Evolutionary conservation across 1,140 invertebrate species (phyloP), one percentile per base, ranked within the genome.

Genomic region (Teleogryllus occipitalis): DNA sequence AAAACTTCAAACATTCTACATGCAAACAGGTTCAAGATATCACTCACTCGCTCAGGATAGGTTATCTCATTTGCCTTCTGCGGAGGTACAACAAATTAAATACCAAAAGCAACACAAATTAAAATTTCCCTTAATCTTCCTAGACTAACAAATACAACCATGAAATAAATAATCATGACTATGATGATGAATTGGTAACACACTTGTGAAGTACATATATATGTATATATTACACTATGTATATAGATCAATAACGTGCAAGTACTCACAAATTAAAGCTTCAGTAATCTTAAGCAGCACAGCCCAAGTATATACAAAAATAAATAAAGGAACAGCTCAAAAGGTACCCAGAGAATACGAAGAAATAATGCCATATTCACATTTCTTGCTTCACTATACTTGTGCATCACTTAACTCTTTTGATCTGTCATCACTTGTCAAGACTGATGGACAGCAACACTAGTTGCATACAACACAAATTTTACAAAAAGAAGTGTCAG

Each of bases 1-100:
- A 65, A 65, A 65, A 65, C 54, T 65, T 65, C 54, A 65, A 65
- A 65, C 54, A 65, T 65, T 65, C 54, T 65, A 65, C 54, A 65
- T 65, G 54, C 54, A 65, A 65, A 65, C 54, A 65, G 54, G 54
- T 65, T 65, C 54, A 65, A 65, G 54, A 65, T 65, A 65, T 65
- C 54, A 65, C 54, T 65, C 54, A 65, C 54, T 65, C 54, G 54
- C 54, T 65, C 10, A 65, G 54, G 54, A 65, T 65, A 14, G 18
- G 54, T 10, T 18, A 65, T 14, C 54, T 65, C 54, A 65, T 18
- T 39, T 65, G 54, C 54, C 10, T 14, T 65, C 18, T 65, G 54
- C 18, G 10, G 54, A 65, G 54, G 54, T 18, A 65, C 54, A 65
- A 65, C 18, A 65, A 65, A 65, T 65, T 65, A 14, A 65, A 10